These are phyloP conservation scores for Drosophila dives DNA, from an alignment of 2,888 invertebrate species.

Conservation along the genomic window DNA sequence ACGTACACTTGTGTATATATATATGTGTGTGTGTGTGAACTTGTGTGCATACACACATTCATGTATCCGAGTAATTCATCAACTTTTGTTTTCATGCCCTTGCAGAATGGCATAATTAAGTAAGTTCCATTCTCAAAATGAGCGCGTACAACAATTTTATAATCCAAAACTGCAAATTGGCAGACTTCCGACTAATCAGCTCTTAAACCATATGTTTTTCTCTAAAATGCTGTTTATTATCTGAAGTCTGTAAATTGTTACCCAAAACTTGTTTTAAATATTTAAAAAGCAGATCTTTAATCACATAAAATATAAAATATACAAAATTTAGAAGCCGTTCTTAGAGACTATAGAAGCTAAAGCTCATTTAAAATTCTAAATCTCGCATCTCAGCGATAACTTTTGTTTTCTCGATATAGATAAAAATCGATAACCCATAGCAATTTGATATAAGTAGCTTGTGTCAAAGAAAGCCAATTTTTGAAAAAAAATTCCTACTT, in stretches of 20 bases:
- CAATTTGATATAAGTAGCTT: neutral
- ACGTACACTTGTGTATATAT: neutral
- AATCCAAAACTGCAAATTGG: neutral
- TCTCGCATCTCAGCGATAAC: no score
- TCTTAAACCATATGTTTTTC: neutral
- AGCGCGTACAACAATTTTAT: neutral
- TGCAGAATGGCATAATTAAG: conserved; percentile 24
- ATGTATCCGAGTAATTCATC: conserved; percentile 14
- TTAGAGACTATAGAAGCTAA: neutral
- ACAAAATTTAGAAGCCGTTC: neutral
- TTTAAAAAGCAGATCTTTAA: neutral
- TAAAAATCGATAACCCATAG: neutral
- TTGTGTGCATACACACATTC: neutral
- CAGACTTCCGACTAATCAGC: neutral
- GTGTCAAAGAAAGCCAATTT: neutral
- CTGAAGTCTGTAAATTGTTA: neutral
- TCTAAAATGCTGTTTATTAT: neutral
- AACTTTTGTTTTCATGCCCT: conserved; percentile 32
- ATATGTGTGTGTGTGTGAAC: neutral
- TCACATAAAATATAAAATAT: neutral
- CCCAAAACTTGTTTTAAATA: neutral
- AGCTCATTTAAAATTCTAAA: neutral
- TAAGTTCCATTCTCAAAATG: neutral
- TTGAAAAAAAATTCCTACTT: neutral
- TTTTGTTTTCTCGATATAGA: neutral